Percentiles rank a stretch among this genome's conserved stretches.
phyloP scores from a whole-genome alignment of 2,113 vertebrate species.

The Ursus arctos region DNA sequence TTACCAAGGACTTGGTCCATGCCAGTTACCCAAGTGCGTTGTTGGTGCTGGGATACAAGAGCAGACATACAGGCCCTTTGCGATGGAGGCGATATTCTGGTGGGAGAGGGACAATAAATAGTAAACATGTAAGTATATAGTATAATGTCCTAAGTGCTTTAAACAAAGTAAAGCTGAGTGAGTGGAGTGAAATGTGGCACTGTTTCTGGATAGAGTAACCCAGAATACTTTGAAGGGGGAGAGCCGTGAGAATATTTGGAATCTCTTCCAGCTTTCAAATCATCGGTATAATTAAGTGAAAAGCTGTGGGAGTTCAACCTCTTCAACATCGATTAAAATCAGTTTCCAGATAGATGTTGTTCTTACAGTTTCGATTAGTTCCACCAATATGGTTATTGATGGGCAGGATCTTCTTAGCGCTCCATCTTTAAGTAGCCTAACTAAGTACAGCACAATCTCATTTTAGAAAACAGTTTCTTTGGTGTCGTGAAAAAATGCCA shows the following conservation, averaged over 20 bases:
- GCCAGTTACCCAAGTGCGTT: too few relatives aligned
- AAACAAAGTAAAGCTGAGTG: background rate
- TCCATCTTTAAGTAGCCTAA: background rate
- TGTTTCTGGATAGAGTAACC: background rate
- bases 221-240: background rate
- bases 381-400: background rate
- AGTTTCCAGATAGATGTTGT: slow-evolving; percentile 46
- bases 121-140: background rate
- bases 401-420: background rate
- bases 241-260: background rate
- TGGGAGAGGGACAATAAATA: background rate
- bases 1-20: background rate
- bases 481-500: background rate
- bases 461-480: slow-evolving; percentile 33
- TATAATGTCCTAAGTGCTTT: background rate
- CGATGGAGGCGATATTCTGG: background rate
- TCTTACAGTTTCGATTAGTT: slow-evolving; percentile 10
- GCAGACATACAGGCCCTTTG: background rate
- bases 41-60: background rate
- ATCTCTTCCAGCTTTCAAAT: background rate
- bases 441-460: background rate
- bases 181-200: background rate
- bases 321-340: slow-evolving; percentile 37
- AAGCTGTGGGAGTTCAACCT: background rate
- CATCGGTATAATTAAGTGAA: background rate